These are phyloP conservation scores for Melanotus villosus DNA, from an alignment of 2,888 invertebrate genomes.

Conservation along the genomic window DNA sequence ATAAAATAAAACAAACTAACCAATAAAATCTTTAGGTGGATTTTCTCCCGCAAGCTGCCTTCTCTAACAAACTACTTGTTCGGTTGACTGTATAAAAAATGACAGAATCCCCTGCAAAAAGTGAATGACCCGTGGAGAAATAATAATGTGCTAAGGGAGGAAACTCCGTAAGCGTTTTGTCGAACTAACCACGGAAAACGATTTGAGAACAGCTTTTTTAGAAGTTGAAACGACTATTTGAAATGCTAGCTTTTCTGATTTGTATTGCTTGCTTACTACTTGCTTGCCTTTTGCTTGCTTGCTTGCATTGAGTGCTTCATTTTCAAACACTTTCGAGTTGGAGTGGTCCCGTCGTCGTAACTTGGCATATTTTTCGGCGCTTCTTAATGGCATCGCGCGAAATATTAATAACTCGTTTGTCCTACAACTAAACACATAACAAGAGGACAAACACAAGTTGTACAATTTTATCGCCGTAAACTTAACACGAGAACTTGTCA, in stretches of 20 bases:
- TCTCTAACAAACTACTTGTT: constrained; percentile 26
- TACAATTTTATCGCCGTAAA: constrained; percentile 33
- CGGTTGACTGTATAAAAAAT: constrained; percentile 32
- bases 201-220: constrained; percentile 42
- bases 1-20: constrained; percentile 15
- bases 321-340: constrained; percentile 11
- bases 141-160: constrained; percentile 41
- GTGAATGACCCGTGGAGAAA: constrained; percentile 44
- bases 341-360: background rate
- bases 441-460: constrained; percentile 26
- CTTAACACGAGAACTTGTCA: constrained; percentile 38
- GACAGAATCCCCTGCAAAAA: constrained; percentile 33
- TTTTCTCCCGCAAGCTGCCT: constrained; percentile 13
- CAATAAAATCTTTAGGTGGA: constrained; percentile 25
- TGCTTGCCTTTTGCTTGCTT: no score
- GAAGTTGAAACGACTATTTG: constrained; percentile 42
- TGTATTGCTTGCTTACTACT: constrained; percentile 24
- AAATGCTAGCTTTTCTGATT: constrained; percentile 37
- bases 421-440: constrained; percentile 3
- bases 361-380: background rate
- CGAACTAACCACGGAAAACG: constrained; percentile 38
- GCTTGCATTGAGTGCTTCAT: constrained; percentile 22
- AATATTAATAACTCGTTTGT: constrained; percentile 4
- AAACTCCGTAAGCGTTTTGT: constrained; percentile 42
- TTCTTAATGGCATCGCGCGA: no score